These are phyloP conservation scores for Platycheirus rosarum DNA, from an alignment of 2,888 invertebrate species.

Conservation along the genomic window DNA sequence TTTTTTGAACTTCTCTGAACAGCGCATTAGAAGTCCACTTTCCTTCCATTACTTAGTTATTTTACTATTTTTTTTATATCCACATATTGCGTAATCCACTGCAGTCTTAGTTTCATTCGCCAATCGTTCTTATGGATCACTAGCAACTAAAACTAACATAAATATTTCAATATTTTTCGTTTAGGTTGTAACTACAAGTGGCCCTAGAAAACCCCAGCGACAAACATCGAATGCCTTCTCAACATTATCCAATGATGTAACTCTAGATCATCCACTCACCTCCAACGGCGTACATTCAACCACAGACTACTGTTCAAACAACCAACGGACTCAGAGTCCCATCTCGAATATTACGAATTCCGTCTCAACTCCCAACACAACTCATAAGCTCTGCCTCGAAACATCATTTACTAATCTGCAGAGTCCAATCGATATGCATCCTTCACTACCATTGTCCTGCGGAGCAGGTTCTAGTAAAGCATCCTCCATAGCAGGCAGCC, in stretches of 20 bases:
- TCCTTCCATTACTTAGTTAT: conserved; percentile 19
- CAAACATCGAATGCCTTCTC: conserved; percentile 82
- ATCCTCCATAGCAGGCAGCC: conserved; percentile 81
- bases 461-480: conserved; percentile 79
- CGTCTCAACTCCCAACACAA: conserved; percentile 83
- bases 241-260: conserved; percentile 80
- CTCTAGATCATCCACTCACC: conserved; percentile 47
- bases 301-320: conserved; percentile 46
- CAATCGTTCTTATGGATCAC: background rate
- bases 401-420: conserved; percentile 90
- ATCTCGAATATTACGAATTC: conserved; percentile 82
- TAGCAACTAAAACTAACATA: background rate
- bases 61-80: conserved; percentile 52
- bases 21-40: conserved; percentile 10
- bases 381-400: conserved; percentile 87
- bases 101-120: conserved; percentile 45
- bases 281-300: conserved; percentile 79
- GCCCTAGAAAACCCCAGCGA: conserved; percentile 90
- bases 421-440: conserved; percentile 82
- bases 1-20: background rate
- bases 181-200: conserved; percentile 90
- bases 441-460: conserved; percentile 66
- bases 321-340: conserved; percentile 83
- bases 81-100: conserved; percentile 68
- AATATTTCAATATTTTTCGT: conserved; percentile 73